Evolutionary conservation across 2,113 vertebrate species (phyloP).

Genomic region (Herpetotheres cachinnans): DNA sequence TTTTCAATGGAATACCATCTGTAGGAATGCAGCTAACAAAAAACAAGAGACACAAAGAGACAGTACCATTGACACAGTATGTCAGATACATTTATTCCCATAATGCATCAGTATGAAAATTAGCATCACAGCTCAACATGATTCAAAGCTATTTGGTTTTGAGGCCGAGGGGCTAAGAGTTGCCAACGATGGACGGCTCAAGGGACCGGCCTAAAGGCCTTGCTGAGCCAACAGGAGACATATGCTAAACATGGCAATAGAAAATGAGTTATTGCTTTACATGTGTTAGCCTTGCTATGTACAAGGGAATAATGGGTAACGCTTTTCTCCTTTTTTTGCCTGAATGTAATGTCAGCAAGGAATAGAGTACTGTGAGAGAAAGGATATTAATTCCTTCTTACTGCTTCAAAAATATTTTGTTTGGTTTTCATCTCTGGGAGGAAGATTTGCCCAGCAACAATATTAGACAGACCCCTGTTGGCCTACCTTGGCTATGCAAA

Average conservation of each 20-base stretch:
- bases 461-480: conserved; percentile 87
- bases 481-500: conserved; percentile 81
- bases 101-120: conserved; percentile 93
- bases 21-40: conserved; percentile 88
- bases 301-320: conserved; percentile 82
- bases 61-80: conserved; percentile 88
- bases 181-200: conserved; percentile 78
- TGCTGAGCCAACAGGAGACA: conserved; percentile 86
- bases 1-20: conserved; percentile 89
- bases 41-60: conserved; percentile 88
- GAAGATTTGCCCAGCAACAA: conserved; percentile 80
- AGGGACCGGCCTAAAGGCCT: conserved; percentile 88
- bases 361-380: conserved; percentile 70
- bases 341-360: conserved; percentile 79
- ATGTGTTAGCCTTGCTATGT: conserved; percentile 83
- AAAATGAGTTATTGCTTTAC: conserved; percentile 88
- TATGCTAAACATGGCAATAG: conserved; percentile 85
- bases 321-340: conserved; percentile 58
- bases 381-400: conserved; percentile 79
- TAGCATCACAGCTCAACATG: conserved; percentile 87
- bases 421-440: conserved; percentile 74
- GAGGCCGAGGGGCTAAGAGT: conserved; percentile 83
- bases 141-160: conserved; percentile 93
- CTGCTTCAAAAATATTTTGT: conserved; percentile 78
- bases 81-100: conserved; percentile 98